Evolutionary conservation across 1,140 invertebrate genomes (phyloP), one percentile per base, ranked within the genome.

Genomic region (Drosophila fuyamai): DNA sequence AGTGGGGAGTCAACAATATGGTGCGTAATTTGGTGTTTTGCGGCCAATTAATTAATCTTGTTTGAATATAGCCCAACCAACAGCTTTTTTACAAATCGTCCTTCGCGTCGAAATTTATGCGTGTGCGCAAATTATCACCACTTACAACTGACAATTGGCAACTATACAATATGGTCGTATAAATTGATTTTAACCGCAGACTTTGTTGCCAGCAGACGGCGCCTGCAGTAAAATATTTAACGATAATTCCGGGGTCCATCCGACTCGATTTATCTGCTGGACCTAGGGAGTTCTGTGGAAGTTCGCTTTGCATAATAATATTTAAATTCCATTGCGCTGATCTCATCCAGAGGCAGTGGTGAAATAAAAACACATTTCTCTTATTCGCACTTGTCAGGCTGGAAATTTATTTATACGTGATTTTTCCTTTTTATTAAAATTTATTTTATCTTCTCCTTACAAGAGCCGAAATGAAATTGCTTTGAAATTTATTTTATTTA

Each of bases 11-110:
- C 47, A 78, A 68, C 63, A 82, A 66, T 56, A 63, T 79, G 48
- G 58, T 79, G 83, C 83, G 83, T 86, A 86, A 88, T 86, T 86
- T 88, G 83, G 83, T 88, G 83, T 88, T 83, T 73, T 67, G 83
- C 79, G 58, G 43, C 74, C 62, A 88, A 84, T 88, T 88, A 79
- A 86, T 86, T 79, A 72, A 82, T 70, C 78, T 76, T 23, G 36
- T 67, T 77, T 32, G 58, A 44, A 36, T 12, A 13, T 5, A 29
- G 18, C 40, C 23, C 58, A 38, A 36, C 72, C 54, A 14, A 14
- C 27, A 18, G 27, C 12, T 36, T 27, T 41, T 29, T 14, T n/a
- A 58, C 16, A 43, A 41, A 60, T 63, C 18, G 47, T 51, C 60
- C 36, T 62, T 54, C 51, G 27, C 1, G 13, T 5, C 3, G 14